A percentile compares a stretch with the other conserved stretches of the same genome.
phyloP scores from a whole-genome alignment of 2,888 invertebrate genomes.

The Ophioninae sp. region DNA sequence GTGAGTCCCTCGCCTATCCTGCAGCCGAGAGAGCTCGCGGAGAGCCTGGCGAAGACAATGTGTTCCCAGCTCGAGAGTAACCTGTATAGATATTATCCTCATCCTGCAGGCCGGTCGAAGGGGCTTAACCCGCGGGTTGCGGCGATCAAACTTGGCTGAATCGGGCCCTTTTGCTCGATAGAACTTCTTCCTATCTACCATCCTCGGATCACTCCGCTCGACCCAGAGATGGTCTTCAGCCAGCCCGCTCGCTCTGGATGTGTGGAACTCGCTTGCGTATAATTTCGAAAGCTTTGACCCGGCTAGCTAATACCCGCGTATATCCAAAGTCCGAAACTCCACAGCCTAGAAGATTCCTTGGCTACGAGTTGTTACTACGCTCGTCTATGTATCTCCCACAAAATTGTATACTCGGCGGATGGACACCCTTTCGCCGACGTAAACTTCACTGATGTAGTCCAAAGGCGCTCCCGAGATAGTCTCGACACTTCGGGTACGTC shows the following conservation, averaged over 20 bases:
- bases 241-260: slow-evolving; percentile 27
- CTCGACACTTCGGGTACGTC: slow-evolving; percentile 3
- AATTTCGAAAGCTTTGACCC: slow-evolving; percentile 39
- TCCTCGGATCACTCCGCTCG: not conserved
- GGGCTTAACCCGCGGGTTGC: slow-evolving; percentile 18
- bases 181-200: not conserved
- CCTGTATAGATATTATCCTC: not conserved
- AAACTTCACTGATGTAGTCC: not conserved
- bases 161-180: slow-evolving; percentile 30
- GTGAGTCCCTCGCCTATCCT: not conserved
- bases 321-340: slow-evolving; percentile 14
- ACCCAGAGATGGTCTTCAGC: slow-evolving; percentile 1
- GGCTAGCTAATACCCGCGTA: slow-evolving; percentile 18
- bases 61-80: slow-evolving; percentile 30
- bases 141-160: not conserved
- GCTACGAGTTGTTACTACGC: not conserved
- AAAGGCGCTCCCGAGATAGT: slow-evolving; percentile 1
- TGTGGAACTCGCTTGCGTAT: slow-evolving; percentile 34
- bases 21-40: slow-evolving; percentile 1
- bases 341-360: slow-evolving; percentile 16
- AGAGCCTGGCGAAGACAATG: slow-evolving; percentile 55
- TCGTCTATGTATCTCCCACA: not conserved
- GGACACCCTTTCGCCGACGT: slow-evolving; percentile 4
- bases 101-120: slow-evolving; percentile 11
- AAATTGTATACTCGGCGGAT: slow-evolving; percentile 4